Percentiles rank a stretch among this genome's conserved stretches.
Evolutionary conservation across 1,140 invertebrate genomes (phyloP).

Genomic region (Apis dorsata): DNA sequence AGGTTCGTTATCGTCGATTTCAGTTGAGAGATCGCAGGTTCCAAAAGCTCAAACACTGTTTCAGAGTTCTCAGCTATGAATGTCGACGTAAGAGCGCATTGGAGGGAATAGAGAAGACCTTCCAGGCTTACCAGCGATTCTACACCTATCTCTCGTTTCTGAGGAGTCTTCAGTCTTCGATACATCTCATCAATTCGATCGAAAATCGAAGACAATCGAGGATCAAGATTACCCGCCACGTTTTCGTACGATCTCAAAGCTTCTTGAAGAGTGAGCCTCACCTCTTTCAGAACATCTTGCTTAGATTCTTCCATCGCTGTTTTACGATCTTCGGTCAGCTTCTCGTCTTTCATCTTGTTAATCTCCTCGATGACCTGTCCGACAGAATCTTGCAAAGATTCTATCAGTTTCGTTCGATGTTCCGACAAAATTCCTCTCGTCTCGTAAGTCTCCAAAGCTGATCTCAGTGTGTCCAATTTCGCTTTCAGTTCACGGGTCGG

Average conservation of each 20-base stretch:
- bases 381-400: slow-evolving; percentile 68
- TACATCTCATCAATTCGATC: slow-evolving; percentile 43
- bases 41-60: slow-evolving; percentile 35
- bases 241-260: slow-evolving; percentile 34
- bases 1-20: slow-evolving; percentile 11
- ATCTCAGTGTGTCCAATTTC: slow-evolving; percentile 68
- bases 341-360: slow-evolving; percentile 47
- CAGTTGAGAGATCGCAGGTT: slow-evolving; percentile 36
- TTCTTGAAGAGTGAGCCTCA: slow-evolving; percentile 19
- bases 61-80: slow-evolving; percentile 10
- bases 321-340: background rate
- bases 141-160: slow-evolving; percentile 1
- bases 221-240: slow-evolving; percentile 22
- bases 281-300: slow-evolving; percentile 38
- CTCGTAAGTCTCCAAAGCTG: slow-evolving; percentile 72
- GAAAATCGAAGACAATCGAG: slow-evolving; percentile 35
- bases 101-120: slow-evolving; percentile 30
- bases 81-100: slow-evolving; percentile 23
- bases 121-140: slow-evolving; percentile 46
- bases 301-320: background rate
- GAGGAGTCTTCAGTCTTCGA: slow-evolving; percentile 11
- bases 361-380: slow-evolving; percentile 64
- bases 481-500: slow-evolving; percentile 68
- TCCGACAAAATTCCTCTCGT: slow-evolving; percentile 54
- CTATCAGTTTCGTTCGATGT: slow-evolving; percentile 68